These are phyloP conservation scores for Macaria liturata DNA, from an alignment of 2,888 invertebrate species.

Conservation along the genomic window DNA sequence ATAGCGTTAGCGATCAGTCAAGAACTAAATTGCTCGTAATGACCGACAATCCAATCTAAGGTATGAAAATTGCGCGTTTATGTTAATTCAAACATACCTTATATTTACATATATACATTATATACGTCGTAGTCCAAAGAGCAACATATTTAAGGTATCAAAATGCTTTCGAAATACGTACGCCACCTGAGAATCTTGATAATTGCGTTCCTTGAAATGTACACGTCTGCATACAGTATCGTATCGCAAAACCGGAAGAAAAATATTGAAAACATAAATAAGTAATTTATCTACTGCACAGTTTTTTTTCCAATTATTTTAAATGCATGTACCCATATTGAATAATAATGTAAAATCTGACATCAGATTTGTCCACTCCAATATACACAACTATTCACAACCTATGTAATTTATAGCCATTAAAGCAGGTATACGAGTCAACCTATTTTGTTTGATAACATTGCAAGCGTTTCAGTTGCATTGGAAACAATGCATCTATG, in stretches of 20 bases:
- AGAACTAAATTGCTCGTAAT: conserved; percentile 43
- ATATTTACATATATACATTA: not conserved
- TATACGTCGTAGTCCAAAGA: not conserved
- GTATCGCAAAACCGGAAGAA: too few relatives aligned
- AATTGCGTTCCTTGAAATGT: conserved; percentile 3
- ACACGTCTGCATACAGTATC: not conserved
- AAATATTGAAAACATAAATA: too few relatives aligned
- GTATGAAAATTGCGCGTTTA: conserved; percentile 39
- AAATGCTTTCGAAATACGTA: not conserved
- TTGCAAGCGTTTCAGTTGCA: not conserved
- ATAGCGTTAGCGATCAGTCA: conserved; percentile 39
- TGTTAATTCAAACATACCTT: conserved; percentile 38
- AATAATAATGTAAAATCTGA: too few relatives aligned
- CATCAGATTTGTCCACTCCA: too few relatives aligned
- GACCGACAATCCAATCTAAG: conserved; percentile 26
- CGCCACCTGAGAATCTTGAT: conserved; percentile 14
- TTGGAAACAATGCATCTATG: not conserved
- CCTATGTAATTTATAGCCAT: too few relatives aligned
- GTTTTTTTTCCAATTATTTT: too few relatives aligned
- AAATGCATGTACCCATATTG: too few relatives aligned
- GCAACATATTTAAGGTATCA: too few relatives aligned
- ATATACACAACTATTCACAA: too few relatives aligned
- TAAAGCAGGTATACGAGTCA: not conserved
- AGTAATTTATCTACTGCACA: too few relatives aligned
- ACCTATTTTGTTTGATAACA: conserved; percentile 18